Evolutionary conservation across 1,140 invertebrate genomes (phyloP), one percentile per base, ranked within the genome.

Genomic region (Heliothis subflexa): DNA sequence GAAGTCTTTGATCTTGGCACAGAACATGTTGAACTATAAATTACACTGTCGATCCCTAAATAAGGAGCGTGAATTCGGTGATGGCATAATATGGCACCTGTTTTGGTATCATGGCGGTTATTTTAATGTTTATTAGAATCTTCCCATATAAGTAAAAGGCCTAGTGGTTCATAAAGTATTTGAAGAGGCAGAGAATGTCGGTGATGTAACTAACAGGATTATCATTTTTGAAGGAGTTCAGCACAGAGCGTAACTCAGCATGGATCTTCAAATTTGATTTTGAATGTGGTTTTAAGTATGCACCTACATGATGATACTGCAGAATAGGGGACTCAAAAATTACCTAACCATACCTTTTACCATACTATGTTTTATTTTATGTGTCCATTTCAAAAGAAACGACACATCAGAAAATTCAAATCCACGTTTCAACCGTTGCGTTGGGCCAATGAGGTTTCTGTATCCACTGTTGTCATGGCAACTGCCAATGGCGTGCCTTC

Each of bases 401-500:
- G 0, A 7, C n/a, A 12, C 21, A 13, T 57, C 55, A 57, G 25
- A 25, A 10, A 40, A 7, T 50, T 50, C 64, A 68, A 50, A 50
- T 68, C 33, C 12, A 68, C 50, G 11, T 49, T 49, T 3, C 45
- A 49, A 49, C 64, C 12, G 21, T 28, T 0, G 0, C n/a, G n/a
- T n/a, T n/a, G n/a, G 50, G 21, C 47, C 47, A 50, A 52, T 68
- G 13, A 68, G 45, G 18, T 25, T 11, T 52, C 47, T 0, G 13
- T 47, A 52, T 50, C 21, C 5, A 13, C 13, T 12, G 10, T 21
- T 11, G 21, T 21, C 55, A 13, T 57, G 0, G 9, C 13, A 61
- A 21, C n/a, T 16, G n/a, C 71, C 40, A 73, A 59, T 73, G 55
- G 52, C 25, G 14, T 49, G n/a, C 45, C 21, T 50, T 61, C 33